phyloP scores from a whole-genome alignment of 1,140 invertebrate genomes.

The Drosophila athabasca region DNA sequence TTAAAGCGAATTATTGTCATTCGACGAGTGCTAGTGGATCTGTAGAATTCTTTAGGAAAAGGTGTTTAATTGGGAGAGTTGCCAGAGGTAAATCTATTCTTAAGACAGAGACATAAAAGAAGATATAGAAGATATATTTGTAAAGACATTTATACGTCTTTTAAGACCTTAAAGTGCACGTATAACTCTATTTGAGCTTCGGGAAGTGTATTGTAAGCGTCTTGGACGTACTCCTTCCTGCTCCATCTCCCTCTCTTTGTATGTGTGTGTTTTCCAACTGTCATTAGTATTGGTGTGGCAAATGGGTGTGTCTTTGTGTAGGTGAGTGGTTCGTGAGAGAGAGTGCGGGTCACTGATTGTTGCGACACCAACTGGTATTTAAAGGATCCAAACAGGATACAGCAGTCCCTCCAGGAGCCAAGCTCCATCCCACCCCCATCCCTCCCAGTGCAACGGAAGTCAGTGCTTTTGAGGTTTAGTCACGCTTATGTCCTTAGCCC shows the following conservation, averaged over 20 bases:
- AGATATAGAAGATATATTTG: too few species aligned
- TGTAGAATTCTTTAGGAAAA: too few species aligned
- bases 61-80: too few species aligned
- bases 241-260: constrained; percentile 1
- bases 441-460: constrained; percentile 45
- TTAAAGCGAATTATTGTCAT: too few species aligned
- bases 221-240: background rate
- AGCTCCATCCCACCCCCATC: background rate
- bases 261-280: background rate
- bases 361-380: constrained; percentile 62
- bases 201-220: too few species aligned
- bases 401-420: constrained; percentile 18
- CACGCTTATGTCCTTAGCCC: constrained; percentile 58
- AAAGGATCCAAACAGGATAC: constrained; percentile 62
- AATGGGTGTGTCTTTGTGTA: background rate
- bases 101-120: too few species aligned
- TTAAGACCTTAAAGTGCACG: too few species aligned
- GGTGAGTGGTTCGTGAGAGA: constrained; percentile 13
- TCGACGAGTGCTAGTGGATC: too few species aligned
- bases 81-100: too few species aligned
- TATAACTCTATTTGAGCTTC: too few species aligned
- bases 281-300: too few species aligned
- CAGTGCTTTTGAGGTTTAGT: constrained; percentile 63
- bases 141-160: too few species aligned
- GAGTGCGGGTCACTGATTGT: constrained; percentile 47